Percentiles rank a stretch among this genome's conserved stretches.
These are phyloP conservation scores for Morbakka virulenta DNA, from an alignment of 30 jellyfish, hydroid and myxozoan species.

Conservation along the genomic window DNA sequence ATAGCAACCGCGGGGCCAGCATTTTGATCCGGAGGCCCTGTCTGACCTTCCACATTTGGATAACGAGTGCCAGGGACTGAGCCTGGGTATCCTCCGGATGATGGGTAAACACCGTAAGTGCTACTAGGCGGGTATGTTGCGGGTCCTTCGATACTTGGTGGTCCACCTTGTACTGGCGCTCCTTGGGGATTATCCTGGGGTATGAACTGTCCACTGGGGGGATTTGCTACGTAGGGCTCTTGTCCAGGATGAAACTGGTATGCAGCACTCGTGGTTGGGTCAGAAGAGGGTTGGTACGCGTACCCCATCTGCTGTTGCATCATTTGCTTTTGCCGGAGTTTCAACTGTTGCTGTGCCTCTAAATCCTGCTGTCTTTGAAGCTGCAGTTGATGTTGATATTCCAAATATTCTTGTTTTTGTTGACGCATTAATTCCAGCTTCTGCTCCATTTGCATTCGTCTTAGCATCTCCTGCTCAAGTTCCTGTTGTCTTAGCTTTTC, in stretches of 20 bases:
- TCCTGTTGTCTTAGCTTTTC: slow-evolving; percentile 94
- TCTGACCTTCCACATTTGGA: neutral
- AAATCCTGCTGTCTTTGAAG: slow-evolving; percentile 91
- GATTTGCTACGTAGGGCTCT: neutral
- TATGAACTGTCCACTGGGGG: slow-evolving; percentile 5
- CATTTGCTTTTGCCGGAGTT: slow-evolving; percentile 71
- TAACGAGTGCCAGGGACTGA: neutral
- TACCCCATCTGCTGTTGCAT: slow-evolving; percentile 3
- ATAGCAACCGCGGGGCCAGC: neutral
- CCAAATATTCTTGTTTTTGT: slow-evolving; percentile 96
- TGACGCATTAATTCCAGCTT: slow-evolving; percentile 95
- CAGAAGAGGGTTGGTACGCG: neutral
- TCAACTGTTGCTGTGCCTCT: slow-evolving; percentile 81
- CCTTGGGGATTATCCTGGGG: neutral
- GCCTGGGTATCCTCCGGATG: neutral
- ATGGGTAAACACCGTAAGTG: neutral
- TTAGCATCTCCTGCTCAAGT: slow-evolving; percentile 95
- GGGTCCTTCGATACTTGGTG: neutral
- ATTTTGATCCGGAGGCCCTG: neutral
- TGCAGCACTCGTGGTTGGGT: neutral
- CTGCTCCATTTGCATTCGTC: slow-evolving; percentile 99
- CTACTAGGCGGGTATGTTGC: neutral
- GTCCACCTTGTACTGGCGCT: neutral
- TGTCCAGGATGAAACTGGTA: slow-evolving; percentile 25
- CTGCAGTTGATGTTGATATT: slow-evolving; percentile 91